Conservation (phyloP, 1,140 invertebrate species). For the Xylocopa sonorina region DNA sequence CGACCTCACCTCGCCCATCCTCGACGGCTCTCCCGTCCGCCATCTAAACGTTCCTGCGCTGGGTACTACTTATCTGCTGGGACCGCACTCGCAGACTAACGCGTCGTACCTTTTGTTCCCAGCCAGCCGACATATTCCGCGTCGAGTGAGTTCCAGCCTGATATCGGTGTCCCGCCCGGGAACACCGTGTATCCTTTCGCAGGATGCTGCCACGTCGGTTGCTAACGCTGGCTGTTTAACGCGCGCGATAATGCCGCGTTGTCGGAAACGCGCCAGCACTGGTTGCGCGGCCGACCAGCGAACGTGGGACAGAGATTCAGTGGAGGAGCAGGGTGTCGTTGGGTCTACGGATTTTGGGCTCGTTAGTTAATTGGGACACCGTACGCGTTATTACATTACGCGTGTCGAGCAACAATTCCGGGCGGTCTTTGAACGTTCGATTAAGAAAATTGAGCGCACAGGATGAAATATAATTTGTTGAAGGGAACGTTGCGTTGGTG, state of each 20-base stretch:
- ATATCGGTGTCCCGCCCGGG: slow-evolving; percentile 47
- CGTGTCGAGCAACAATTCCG: too few relatives aligned
- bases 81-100: slow-evolving; percentile 45
- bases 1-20: slow-evolving; percentile 29
- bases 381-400: too few relatives aligned
- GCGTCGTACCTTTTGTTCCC: slow-evolving; percentile 58
- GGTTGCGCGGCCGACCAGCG: too few relatives aligned
- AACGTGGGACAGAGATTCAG: too few relatives aligned
- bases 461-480: too few relatives aligned
- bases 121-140: slow-evolving; percentile 53
- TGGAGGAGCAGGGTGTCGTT: too few relatives aligned
- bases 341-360: too few relatives aligned
- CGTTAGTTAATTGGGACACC: too few relatives aligned
- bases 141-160: slow-evolving; percentile 23
- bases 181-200: slow-evolving; percentile 28
- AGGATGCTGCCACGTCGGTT: neutral
- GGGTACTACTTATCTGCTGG: slow-evolving; percentile 63
- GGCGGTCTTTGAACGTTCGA: too few relatives aligned
- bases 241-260: neutral
- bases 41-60: slow-evolving; percentile 36
- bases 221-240: neutral
- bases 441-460: too few relatives aligned
- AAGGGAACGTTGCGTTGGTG: too few relatives aligned
- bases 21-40: neutral
- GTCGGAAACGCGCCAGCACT: neutral